Evolutionary conservation across 2,797 vertebrate species (phyloP).

Genomic region (Sus cebifrons): DNA sequence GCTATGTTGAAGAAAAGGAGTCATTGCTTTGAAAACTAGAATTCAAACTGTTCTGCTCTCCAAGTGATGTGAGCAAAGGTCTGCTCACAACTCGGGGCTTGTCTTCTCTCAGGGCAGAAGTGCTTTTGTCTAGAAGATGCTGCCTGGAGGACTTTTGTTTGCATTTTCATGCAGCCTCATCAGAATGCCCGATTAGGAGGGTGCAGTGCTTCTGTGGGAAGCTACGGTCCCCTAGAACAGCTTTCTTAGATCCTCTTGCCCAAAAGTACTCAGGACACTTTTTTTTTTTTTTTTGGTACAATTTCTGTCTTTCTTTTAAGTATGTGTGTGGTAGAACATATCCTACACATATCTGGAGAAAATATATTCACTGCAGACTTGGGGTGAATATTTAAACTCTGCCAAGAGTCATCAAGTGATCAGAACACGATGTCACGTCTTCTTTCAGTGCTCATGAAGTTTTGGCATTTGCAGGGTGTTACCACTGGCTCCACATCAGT

Average conservation of each 20-base stretch:
- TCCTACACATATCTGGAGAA: not conserved
- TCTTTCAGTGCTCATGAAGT: not conserved
- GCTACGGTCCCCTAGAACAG: not conserved
- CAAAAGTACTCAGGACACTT: not conserved
- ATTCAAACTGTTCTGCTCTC: not conserved
- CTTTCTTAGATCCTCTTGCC: not conserved
- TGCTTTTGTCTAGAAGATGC: not conserved
- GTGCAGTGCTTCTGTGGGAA: not conserved
- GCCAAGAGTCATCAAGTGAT: not conserved
- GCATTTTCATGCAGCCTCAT: not conserved
- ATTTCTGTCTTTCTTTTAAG: not conserved
- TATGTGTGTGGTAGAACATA: too few relatives aligned
- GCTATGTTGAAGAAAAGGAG: not conserved
- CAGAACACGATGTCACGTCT: fast-evolving
- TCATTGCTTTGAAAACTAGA: not conserved
- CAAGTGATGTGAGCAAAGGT: not conserved
- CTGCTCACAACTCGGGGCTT: not conserved
- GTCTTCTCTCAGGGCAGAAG: not conserved
- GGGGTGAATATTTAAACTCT: not conserved
- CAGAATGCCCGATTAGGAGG: not conserved
- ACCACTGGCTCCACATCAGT: not conserved
- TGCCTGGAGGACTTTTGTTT: not conserved
- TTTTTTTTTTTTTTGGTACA: not conserved
- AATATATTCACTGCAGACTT: not conserved
- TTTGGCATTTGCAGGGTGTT: not conserved